A percentile compares a stretch with the other conserved stretches of the same genome.
Conservation (phyloP, 2,113 vertebrate species). For the Alectura lathami region DNA sequence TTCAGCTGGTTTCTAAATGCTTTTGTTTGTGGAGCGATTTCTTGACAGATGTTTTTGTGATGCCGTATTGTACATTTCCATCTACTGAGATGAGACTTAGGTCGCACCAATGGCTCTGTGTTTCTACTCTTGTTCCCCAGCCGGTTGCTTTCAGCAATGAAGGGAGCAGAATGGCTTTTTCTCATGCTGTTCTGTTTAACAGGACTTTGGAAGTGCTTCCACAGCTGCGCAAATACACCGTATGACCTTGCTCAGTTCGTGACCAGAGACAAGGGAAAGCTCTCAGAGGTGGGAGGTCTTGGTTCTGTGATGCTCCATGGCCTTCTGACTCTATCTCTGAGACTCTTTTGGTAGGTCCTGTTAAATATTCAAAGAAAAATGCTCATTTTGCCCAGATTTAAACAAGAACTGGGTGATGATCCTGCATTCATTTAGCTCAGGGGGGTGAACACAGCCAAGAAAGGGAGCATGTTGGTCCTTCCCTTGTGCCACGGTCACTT, state of each 20-base stretch:
- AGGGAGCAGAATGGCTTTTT: background rate
- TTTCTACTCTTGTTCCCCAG: background rate
- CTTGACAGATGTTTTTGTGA: background rate
- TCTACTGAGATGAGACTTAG: background rate
- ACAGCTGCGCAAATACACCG: accelerated
- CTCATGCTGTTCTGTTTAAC: background rate
- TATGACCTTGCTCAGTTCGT: background rate
- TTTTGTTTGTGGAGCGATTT: background rate
- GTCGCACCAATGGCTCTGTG: background rate
- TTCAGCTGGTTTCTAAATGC: background rate
- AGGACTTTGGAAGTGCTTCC: background rate
- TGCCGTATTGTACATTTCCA: background rate
- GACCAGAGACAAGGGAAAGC: background rate
- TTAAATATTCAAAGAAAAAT: background rate
- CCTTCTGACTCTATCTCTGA: background rate
- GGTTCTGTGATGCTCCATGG: accelerated
- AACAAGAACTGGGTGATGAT: background rate
- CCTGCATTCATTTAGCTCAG: background rate
- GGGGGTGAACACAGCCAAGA: background rate
- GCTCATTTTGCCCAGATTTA: background rate
- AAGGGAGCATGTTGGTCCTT: background rate
- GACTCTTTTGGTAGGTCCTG: background rate
- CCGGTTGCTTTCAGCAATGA: background rate
- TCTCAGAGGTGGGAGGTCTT: background rate
- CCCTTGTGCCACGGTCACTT: background rate